These are phyloP conservation scores for Morone saxatilis DNA, from an alignment of 2,113 vertebrate genomes.

Conservation along the genomic window DNA sequence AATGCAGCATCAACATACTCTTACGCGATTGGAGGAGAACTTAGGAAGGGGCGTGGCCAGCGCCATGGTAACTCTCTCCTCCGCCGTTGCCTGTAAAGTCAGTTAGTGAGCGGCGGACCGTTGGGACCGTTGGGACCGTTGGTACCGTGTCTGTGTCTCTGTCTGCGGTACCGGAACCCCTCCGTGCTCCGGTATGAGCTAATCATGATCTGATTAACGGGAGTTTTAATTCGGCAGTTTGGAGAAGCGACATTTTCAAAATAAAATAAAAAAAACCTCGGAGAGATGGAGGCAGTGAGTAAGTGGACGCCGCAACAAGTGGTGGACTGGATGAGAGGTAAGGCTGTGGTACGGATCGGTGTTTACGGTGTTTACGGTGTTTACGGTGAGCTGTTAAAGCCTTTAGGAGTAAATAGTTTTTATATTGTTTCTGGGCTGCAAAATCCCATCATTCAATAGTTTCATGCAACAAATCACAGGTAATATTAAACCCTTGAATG, in stretches of 20 bases:
- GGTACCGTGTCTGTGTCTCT: neutral
- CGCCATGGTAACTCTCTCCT: neutral
- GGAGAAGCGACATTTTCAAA: neutral
- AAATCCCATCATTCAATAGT: neutral
- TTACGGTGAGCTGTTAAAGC: no score
- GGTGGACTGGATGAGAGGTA: slow-evolving; percentile 84
- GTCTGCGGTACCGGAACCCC: neutral
- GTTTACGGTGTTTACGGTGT: neutral
- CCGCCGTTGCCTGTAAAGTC: neutral
- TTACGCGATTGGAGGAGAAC: slow-evolving; percentile 3
- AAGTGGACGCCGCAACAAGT: slow-evolving; percentile 81
- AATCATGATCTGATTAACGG: neutral
- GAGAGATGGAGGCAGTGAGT: slow-evolving; percentile 80
- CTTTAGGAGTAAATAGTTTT: no score
- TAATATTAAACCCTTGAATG: neutral
- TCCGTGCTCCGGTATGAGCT: neutral
- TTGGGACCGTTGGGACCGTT: neutral
- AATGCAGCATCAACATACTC: neutral
- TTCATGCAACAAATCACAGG: neutral
- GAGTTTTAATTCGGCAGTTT: neutral
- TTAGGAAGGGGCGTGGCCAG: neutral
- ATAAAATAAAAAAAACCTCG: neutral
- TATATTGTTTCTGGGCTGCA: neutral
- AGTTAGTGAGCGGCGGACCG: neutral
- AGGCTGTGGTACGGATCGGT: neutral